These are phyloP conservation scores for Sciurus niger DNA, from an alignment of 2,113 vertebrate species.

Conservation along the genomic window DNA sequence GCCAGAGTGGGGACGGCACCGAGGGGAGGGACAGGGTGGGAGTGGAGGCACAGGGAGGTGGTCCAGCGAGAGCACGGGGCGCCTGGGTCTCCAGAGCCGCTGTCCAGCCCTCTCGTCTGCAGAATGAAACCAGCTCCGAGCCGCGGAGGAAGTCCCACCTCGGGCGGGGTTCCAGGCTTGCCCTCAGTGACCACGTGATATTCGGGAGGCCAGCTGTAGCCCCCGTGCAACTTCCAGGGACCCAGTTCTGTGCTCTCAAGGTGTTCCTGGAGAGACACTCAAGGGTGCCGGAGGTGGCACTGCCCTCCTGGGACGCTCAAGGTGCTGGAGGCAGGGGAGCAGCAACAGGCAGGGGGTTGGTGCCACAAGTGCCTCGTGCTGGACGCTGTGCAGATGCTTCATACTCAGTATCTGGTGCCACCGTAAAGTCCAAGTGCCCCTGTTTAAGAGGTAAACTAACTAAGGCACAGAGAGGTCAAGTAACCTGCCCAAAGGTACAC, in stretches of 20 bases:
- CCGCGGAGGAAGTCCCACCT: constrained; percentile 73
- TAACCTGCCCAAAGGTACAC: neutral
- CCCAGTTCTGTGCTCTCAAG: constrained; percentile 24
- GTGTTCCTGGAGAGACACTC: constrained; percentile 13
- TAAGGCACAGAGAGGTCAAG: neutral
- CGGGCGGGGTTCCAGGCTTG: constrained; percentile 84
- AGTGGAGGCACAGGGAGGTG: neutral
- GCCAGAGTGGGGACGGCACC: no score
- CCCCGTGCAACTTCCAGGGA: neutral
- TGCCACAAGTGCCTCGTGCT: accelerated
- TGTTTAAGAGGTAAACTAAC: neutral
- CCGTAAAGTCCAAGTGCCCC: accelerated
- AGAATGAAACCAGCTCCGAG: constrained; percentile 48
- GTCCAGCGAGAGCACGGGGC: neutral
- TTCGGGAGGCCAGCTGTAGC: constrained; percentile 82
- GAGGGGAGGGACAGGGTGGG: no score
- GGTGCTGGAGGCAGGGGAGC: neutral
- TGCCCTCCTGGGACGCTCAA: neutral
- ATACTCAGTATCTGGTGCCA: no score
- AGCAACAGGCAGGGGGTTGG: accelerated
- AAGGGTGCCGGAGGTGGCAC: neutral
- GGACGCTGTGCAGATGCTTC: accelerated
- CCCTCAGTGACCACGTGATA: constrained; percentile 86
- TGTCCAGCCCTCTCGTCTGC: neutral
- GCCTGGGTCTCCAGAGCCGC: neutral